Evolutionary conservation across 2,113 vertebrate species (phyloP), one percentile per base, ranked within the genome.

Genomic region (Tragelaphus buxtoni): DNA sequence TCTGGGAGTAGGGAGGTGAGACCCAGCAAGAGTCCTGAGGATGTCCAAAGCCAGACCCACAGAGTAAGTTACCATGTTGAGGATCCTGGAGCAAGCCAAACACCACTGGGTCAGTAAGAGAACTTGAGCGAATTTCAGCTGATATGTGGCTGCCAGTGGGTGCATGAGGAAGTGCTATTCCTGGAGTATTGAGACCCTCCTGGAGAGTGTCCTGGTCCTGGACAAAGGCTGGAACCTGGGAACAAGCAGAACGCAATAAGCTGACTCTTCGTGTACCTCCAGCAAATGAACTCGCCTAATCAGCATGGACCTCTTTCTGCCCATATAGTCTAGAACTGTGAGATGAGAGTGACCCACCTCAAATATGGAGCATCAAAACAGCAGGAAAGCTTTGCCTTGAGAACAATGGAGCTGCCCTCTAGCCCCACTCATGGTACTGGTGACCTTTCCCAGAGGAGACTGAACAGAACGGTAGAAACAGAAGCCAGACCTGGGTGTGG

Each of bases 311-410:
- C 53, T 88, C 61, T 49, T 92, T 88, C 84, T 95, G 58, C 53
- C 88, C 88, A 58, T 30, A 60, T 20, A 60, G 7, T 83, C 55
- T 83, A 58, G 17, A 77, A 82, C 77, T 91, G 74, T 42, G 84
- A 97, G 95, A 83, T 86, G 93, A 84, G 53, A 95, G 80, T 94
- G 79, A 96, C 88, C 65, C 88, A 93, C 63, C 88, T 92, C 58
- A 32, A 90, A 39, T 9, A 74, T 2, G 22, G 39, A 61, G 51
- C 90, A 76, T 60, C 83, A 60, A 47, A 95, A 85, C 60, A 81
- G 61, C 79, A 88, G 83, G 39, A 82, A 94, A 90, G 22, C 53
- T 87, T 51, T 92, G 80, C 93, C 81, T 26, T 61, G 42, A 74
- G 53, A 88, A 83, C 90, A 96, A 26, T 18, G 58, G 87, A 82